These are phyloP conservation scores for Phaenicophaeus curvirostris DNA, from an alignment of 2,797 vertebrate genomes.

Conservation along the genomic window DNA sequence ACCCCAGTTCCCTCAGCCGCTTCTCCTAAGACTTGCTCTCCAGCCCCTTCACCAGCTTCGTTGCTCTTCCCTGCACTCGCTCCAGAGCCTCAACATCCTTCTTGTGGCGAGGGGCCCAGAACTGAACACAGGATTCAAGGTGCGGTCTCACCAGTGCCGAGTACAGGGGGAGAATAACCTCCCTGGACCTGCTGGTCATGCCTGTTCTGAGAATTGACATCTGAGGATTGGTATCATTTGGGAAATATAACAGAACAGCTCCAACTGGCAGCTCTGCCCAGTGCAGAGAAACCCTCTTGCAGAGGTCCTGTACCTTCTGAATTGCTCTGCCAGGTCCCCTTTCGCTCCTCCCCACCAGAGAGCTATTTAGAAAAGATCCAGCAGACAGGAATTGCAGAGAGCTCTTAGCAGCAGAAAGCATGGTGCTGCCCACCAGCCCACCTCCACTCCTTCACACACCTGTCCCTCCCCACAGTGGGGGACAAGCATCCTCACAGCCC, in stretches of 20 bases:
- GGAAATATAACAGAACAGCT: background rate
- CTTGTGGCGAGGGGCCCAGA: too few species aligned
- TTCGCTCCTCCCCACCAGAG: background rate
- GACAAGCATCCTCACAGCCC: background rate
- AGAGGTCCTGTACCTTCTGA: background rate
- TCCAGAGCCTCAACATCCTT: too few species aligned
- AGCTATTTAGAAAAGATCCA: background rate
- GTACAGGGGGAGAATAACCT: too few species aligned
- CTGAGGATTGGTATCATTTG: background rate
- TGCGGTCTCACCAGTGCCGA: too few species aligned
- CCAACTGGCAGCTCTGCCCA: background rate
- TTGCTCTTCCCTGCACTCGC: too few species aligned
- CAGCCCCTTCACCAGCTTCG: too few species aligned
- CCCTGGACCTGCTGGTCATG: too few species aligned
- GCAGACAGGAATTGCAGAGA: background rate
- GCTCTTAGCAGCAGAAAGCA: background rate
- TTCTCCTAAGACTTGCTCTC: too few species aligned
- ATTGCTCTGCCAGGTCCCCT: rapidly evolving
- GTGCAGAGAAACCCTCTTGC: too few species aligned
- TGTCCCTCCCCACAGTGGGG: rapidly evolving
- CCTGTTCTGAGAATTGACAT: too few species aligned
- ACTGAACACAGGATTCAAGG: too few species aligned
- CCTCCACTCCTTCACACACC: rapidly evolving
- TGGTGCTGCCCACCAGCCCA: background rate
- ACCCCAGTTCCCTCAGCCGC: too few species aligned